Percentiles rank a stretch among this genome's conserved stretches.
phyloP scores from a whole-genome alignment of 2,797 vertebrate genomes.

The Chelonia mydas region DNA sequence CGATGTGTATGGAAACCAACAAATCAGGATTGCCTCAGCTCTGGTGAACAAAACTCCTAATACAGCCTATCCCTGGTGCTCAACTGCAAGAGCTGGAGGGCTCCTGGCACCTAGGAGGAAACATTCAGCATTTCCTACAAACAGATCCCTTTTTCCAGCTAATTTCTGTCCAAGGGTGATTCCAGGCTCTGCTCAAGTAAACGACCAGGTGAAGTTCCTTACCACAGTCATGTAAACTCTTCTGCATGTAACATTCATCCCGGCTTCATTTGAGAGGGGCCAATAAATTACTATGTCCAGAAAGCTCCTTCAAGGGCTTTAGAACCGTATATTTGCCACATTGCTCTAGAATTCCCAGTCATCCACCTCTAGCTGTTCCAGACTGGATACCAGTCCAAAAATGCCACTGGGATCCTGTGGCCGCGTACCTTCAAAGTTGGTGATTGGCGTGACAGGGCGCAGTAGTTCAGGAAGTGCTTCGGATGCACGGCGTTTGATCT shows the following conservation, averaged over 20 bases:
- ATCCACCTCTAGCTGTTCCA: slow-evolving; percentile 94
- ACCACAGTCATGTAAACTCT: slow-evolving; percentile 64
- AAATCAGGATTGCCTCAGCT: not conserved
- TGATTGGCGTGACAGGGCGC: slow-evolving; percentile 90
- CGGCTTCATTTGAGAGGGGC: slow-evolving; percentile 22
- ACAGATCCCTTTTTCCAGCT: slow-evolving; percentile 3
- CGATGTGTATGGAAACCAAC: not conserved
- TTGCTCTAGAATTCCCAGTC: slow-evolving; percentile 95
- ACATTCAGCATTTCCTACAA: not conserved
- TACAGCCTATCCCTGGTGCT: not conserved
- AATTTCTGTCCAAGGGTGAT: not conserved
- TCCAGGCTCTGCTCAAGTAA: slow-evolving; percentile 24
- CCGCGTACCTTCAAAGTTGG: slow-evolving; percentile 84
- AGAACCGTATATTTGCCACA: not conserved
- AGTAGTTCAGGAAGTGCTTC: slow-evolving; percentile 95
- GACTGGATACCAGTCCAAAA: slow-evolving; percentile 89
- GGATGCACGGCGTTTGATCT: slow-evolving; percentile 93
- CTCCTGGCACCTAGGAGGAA: not conserved
- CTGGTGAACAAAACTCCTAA: not conserved
- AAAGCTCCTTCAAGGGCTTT: slow-evolving; percentile 35
- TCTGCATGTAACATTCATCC: slow-evolving; percentile 31
- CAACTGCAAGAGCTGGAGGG: not conserved
- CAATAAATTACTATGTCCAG: slow-evolving; percentile 41
- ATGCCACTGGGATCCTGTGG: slow-evolving; percentile 85
- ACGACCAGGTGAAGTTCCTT: slow-evolving; percentile 34